These are phyloP conservation scores for Cyanistes caeruleus DNA, from an alignment of 2,113 vertebrate species.

Conservation along the genomic window DNA sequence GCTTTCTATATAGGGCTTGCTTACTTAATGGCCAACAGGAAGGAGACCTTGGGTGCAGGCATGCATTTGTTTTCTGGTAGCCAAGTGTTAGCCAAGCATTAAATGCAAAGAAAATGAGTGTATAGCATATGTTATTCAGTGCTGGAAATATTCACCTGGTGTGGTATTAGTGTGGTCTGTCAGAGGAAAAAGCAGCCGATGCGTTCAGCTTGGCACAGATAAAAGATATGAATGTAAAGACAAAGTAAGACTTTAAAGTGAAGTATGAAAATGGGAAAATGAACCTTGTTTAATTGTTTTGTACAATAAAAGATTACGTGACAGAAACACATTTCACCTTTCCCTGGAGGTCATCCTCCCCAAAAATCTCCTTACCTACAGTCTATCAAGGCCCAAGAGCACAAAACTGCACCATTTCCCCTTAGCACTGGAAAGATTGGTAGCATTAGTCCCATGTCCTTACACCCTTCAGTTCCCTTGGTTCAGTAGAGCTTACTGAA, in stretches of 20 bases:
- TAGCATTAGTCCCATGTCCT: not conserved
- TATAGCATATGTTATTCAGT: not conserved
- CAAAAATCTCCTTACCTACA: not conserved
- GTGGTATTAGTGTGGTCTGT: not conserved
- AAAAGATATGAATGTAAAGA: not conserved
- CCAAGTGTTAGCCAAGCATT: not conserved
- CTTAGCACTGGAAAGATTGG: not conserved
- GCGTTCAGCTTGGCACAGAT: not conserved
- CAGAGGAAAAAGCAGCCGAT: not conserved
- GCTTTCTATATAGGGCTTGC: not conserved
- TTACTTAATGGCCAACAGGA: not conserved
- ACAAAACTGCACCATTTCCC: not conserved
- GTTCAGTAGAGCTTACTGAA: not conserved
- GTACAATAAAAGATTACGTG: not conserved
- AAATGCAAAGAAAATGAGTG: not conserved
- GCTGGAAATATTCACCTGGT: not conserved
- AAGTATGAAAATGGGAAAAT: not conserved
- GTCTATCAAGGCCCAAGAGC: not conserved
- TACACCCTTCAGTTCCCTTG: not conserved
- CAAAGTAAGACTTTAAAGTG: not conserved
- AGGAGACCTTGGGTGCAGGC: not conserved
- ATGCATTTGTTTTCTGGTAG: not conserved
- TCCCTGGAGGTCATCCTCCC: not conserved
- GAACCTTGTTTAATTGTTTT: not conserved
- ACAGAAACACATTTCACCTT: not conserved